These are phyloP conservation scores for Desmophyllum pertusum DNA, from an alignment of 92 coral and sea anemone species.

Conservation along the genomic window DNA sequence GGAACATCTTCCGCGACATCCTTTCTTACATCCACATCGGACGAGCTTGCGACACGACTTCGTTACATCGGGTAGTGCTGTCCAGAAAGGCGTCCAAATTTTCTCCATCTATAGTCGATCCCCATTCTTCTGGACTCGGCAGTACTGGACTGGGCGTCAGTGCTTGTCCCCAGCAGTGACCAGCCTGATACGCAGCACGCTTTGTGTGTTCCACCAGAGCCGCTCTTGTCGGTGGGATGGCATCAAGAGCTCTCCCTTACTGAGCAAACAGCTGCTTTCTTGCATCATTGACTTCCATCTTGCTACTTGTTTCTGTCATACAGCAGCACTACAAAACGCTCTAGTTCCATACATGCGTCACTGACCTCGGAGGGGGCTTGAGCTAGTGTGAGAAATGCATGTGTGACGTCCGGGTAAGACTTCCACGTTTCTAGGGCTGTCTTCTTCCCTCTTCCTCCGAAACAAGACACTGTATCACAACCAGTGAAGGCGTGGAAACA, in stretches of 20 bases:
- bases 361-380: conserved; percentile 44
- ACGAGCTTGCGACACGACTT: conserved; percentile 46
- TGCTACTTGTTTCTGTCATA: conserved; percentile 60
- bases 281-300: conserved; percentile 48
- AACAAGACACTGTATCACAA: conserved; percentile 74
- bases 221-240: conserved; percentile 51
- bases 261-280: conserved; percentile 67
- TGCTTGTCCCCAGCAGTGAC: conserved; percentile 43
- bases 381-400: conserved; percentile 52
- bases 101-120: conserved; percentile 16
- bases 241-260: conserved; percentile 55
- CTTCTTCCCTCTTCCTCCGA: conserved; percentile 69
- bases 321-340: conserved; percentile 51
- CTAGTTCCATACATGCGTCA: conserved; percentile 54
- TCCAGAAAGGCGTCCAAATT: conserved; percentile 48
- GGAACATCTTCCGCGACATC: neutral
- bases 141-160: conserved; percentile 27
- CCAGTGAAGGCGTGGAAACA: conserved; percentile 75
- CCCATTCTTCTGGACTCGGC: conserved; percentile 35
- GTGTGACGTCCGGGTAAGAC: conserved; percentile 55
- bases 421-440: conserved; percentile 75
- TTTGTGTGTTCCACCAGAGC: conserved; percentile 30
- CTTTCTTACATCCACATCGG: conserved; percentile 13
- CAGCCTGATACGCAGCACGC: conserved; percentile 41
- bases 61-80: conserved; percentile 49